A percentile compares a stretch with the other conserved stretches of the same genome.
Conservation (phyloP, 2,113 vertebrate species). For the Pimephales promelas region DNA sequence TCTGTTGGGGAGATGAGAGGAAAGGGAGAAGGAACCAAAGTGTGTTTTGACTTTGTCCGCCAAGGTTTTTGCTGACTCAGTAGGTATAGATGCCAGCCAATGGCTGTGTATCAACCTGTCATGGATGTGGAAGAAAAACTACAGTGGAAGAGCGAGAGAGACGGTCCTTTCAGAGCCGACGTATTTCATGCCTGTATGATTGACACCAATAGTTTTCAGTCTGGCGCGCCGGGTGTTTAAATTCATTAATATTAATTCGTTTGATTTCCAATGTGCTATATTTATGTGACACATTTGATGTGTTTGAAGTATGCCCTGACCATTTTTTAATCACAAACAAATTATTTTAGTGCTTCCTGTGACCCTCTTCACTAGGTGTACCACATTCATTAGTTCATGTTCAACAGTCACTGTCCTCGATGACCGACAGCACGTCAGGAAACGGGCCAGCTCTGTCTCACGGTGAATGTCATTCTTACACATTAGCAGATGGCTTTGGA, state of each 20-base stretch:
- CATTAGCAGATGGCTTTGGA: slow-evolving; percentile 41
- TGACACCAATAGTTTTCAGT: slow-evolving; percentile 25
- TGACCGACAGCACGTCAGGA: background rate
- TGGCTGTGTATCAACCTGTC: slow-evolving; percentile 25
- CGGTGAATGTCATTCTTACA: slow-evolving; percentile 32
- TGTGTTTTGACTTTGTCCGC: slow-evolving; percentile 50
- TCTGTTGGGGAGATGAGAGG: slow-evolving; percentile 42
- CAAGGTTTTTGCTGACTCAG: slow-evolving; percentile 69
- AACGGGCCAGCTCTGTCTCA: background rate
- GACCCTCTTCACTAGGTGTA: background rate
- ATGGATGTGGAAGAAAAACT: slow-evolving; percentile 9
- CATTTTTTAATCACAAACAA: too few relatives aligned
- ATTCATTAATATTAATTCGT: slow-evolving; percentile 27
- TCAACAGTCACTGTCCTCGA: slow-evolving; percentile 5
- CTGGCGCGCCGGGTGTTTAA: background rate
- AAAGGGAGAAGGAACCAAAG: background rate
- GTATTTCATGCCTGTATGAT: slow-evolving; percentile 19
- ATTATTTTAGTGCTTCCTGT: background rate
- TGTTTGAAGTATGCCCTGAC: too few relatives aligned
- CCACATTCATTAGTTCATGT: background rate
- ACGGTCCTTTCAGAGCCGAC: background rate
- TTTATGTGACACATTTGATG: slow-evolving; percentile 28
- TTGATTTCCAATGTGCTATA: slow-evolving; percentile 24
- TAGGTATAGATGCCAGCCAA: slow-evolving; percentile 38
- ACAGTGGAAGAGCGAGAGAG: background rate